Conservation (phyloP, 2,113 vertebrate species). For the Stigmatopora nigra region DNA sequence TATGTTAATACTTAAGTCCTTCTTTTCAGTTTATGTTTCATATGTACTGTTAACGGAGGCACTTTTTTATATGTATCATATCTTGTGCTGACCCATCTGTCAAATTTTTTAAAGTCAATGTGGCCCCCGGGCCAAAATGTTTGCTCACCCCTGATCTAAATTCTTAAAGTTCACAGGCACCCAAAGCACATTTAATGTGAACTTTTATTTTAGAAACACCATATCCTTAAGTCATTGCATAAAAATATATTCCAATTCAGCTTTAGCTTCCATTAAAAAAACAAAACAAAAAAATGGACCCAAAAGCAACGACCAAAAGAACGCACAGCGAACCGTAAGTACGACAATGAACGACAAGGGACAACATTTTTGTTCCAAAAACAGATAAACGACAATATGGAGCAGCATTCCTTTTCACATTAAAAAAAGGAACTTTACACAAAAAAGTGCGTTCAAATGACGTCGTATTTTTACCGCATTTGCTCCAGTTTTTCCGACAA, state of each 20-base stretch:
- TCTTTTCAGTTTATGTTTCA: no score
- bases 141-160: no score
- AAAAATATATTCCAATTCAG: slow-evolving; percentile 32
- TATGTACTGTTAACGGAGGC: no score
- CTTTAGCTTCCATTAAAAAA: slow-evolving; percentile 2
- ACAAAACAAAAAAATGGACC: slow-evolving; percentile 12
- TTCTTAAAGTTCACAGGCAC: neutral
- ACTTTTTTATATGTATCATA: no score
- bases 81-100: no score
- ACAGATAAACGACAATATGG: neutral
- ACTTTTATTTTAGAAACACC: slow-evolving; percentile 42
- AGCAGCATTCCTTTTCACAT: slow-evolving; percentile 16
- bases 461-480: slow-evolving; percentile 26
- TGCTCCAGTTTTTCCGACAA: slow-evolving; percentile 5
- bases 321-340: slow-evolving; percentile 13
- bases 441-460: slow-evolving; percentile 12
- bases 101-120: no score
- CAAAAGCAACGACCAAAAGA: slow-evolving; percentile 27
- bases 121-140: no score
- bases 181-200: slow-evolving; percentile 6
- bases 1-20: no score
- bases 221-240: slow-evolving; percentile 37
- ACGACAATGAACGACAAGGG: slow-evolving; percentile 12
- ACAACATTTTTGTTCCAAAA: neutral
- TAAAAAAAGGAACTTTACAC: slow-evolving; percentile 2